Conservation (phyloP, 2,797 vertebrate species). For the Anabacerthia variegaticeps region DNA sequence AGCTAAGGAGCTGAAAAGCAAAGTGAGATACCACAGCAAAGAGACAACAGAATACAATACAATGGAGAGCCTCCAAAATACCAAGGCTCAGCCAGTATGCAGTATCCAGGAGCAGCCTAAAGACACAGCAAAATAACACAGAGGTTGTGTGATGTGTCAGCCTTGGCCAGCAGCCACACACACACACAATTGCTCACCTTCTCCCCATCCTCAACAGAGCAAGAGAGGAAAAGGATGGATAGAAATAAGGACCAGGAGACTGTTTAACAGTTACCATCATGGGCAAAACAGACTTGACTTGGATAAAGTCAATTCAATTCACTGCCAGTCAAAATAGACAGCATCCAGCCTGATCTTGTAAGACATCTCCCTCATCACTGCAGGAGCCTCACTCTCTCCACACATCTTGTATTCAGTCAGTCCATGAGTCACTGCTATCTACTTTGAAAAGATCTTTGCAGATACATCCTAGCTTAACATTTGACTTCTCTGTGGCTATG, state of each 20-base stretch:
- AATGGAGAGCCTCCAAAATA: neutral
- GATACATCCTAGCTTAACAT: neutral
- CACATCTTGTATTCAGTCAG: neutral
- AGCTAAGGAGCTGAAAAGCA: neutral
- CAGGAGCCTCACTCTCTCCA: neutral
- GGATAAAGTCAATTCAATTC: neutral
- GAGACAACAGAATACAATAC: neutral
- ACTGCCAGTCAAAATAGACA: neutral
- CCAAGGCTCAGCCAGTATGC: neutral
- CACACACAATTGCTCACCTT: accelerated
- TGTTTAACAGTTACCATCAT: neutral
- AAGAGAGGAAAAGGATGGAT: neutral
- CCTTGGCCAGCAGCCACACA: neutral
- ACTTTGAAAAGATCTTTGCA: neutral
- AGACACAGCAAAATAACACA: neutral
- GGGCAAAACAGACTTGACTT: neutral
- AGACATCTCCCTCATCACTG: neutral
- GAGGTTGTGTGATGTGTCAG: neutral
- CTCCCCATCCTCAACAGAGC: neutral
- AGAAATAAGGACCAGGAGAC: neutral
- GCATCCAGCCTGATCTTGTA: neutral
- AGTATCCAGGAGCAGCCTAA: neutral
- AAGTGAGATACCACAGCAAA: neutral
- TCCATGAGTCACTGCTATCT: neutral
- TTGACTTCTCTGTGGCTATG: neutral